Base-by-base conservation (phyloP, 2,113 vertebrate species). In the Nesogale talazaci region DNA sequence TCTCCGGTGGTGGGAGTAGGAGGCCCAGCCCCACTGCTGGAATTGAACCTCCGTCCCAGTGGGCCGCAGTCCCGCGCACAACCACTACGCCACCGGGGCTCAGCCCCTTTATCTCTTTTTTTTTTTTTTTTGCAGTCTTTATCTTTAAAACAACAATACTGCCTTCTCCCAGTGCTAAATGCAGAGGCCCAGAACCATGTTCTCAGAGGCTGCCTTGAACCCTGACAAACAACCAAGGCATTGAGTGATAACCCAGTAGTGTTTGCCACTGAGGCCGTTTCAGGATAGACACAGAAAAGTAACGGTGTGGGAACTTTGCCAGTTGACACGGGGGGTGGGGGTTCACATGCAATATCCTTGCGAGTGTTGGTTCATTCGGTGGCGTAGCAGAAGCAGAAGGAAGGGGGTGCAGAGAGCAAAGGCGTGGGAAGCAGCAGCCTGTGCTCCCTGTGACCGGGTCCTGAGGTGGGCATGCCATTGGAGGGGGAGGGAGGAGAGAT, bases 391-490 rank as follows among this genome's bases (percentile, higher is more conserved):
- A 80, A 87, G 87, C 59, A 72, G 74, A 80, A 46, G 79, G 52
- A 36, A 40, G 80, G 34, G 72, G 81, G 56, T 12, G 11, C 22
- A 3, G 40, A 56, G 86, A 78, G 76, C 94, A 90, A 94, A 89
- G 94, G 83, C 80, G 17, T 12, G 57, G 31, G 74, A 85, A 67
- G 80, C 38, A 52, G 88, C 38, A 52, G 27, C 63, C 94, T 95
- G 94, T 93, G 93, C 97, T 98, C 97, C 98, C 98, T 98, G 97
- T 96, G 92, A 94, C 97, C 11, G 77, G 95, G 96, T 97, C 97
- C 94, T 82, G 93, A 96, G 98, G 97, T 98, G 97, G 98, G 98
- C 98, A 98, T 97, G 97, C 98, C 98, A 94, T 94, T 96, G 97
- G 94, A 97, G 98, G 97, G 96, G 96, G 95, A 98, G 96, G 97